Evolutionary conservation across 1,140 invertebrate genomes (phyloP), one percentile per base, ranked within the genome.

Genomic region (Gyrodactylus salaris): DNA sequence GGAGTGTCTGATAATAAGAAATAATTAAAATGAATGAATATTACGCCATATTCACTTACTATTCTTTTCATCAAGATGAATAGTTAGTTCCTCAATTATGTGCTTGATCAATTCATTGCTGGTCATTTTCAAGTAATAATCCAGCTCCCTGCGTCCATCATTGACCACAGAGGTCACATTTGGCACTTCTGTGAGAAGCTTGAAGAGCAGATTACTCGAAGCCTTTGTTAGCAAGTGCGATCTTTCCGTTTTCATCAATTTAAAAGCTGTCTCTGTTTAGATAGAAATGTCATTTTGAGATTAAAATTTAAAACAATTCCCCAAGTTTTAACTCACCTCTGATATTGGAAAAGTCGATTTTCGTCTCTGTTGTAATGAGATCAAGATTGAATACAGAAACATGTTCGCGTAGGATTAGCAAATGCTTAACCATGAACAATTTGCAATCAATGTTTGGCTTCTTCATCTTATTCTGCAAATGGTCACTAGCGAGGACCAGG

Each of bases 371-470:
- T 0, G 92, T 85, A 0, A 89, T 87, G 77, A 94, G 92, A 77
- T 95, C 91, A 0, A 94, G 89, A 81, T 96, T 91, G 79, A 97
- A 99, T 0, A 94, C 93, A 0, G 91, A 89, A 34, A 97, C 96
- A 81, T 98, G 94, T 79, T 99, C 94, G 23, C 94, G 80, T 0
- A 98, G 81, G 72, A 98, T 98, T 1, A 99, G 82, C 68, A 99
- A 81, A 83, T 98, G 94, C 81, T 98, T 98, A 27, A 98, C 91
- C 80, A 96, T 86, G 81, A 99, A 99, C 2, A 98, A 82, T 78
- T 89, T 86, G 0, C 89, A 91, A 82, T 99, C 92, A n/a, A 94
- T 82, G 76, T 80, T 80, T 72, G 78, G 77, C 72, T 82, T 82
- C n/a, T 77, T 78, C 73, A 85, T 84, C 2, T 54, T 54, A n/a